phyloP scores from a whole-genome alignment of 1,140 invertebrate genomes.

The Drosophila sucinea region DNA sequence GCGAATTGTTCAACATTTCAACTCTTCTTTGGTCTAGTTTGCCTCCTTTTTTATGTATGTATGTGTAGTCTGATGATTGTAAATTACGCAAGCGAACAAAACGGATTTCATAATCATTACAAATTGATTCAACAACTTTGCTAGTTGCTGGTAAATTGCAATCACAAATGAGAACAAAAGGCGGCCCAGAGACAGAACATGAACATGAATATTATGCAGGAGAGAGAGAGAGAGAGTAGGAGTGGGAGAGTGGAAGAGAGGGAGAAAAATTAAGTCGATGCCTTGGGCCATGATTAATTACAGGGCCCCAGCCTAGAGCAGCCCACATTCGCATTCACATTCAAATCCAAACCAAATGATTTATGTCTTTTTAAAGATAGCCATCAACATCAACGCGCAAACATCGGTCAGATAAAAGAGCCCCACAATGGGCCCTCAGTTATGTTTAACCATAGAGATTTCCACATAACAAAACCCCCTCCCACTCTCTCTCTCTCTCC shows the following conservation, averaged over 20 bases:
- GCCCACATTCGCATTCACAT: slow-evolving; percentile 11
- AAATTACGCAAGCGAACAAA: slow-evolving; percentile 40
- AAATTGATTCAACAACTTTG: slow-evolving; percentile 54
- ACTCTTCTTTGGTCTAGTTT: neutral
- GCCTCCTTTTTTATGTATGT: neutral
- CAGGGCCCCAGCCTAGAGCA: slow-evolving; percentile 34
- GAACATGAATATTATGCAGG: slow-evolving; percentile 51
- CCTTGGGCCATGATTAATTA: slow-evolving; percentile 73
- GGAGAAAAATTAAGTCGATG: slow-evolving; percentile 72
- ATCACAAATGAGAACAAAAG: slow-evolving; percentile 18
- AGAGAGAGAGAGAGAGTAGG: too few relatives aligned
- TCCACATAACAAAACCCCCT: slow-evolving; percentile 22
- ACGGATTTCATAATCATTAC: slow-evolving; percentile 54
- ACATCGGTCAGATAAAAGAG: slow-evolving; percentile 65
- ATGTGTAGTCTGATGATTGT: slow-evolving; percentile 7
- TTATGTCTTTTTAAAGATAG: slow-evolving; percentile 80
- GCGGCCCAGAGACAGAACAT: neutral
- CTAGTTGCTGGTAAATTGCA: slow-evolving; percentile 31
- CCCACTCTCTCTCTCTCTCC: neutral
- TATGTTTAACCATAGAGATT: neutral
- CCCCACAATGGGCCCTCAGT: slow-evolving; percentile 53
- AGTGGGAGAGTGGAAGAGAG: slow-evolving; percentile 23
- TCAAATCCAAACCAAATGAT: slow-evolving; percentile 46
- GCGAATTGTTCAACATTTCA: too few relatives aligned
- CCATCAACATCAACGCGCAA: slow-evolving; percentile 76